These are phyloP conservation scores for Setipinna tenuifilis DNA, from an alignment of 2,797 vertebrate species.

Conservation along the genomic window DNA sequence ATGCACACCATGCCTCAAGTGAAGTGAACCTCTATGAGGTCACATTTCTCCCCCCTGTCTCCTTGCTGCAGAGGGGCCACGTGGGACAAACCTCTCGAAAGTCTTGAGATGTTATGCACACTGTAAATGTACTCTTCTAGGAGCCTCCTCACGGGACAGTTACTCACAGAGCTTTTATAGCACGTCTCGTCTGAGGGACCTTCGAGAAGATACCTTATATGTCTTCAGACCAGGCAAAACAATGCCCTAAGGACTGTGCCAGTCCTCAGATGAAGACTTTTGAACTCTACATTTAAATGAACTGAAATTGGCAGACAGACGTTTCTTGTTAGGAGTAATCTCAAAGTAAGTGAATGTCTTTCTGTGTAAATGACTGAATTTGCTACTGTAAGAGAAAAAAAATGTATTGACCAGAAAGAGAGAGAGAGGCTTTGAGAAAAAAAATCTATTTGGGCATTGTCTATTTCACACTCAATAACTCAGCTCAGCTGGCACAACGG, in stretches of 20 bases:
- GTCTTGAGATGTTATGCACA: neutral
- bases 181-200: neutral
- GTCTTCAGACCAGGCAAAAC: neutral
- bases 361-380: neutral
- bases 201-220: constrained; percentile 12
- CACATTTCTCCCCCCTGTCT: neutral
- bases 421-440: neutral
- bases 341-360: neutral
- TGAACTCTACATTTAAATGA: neutral
- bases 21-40: neutral
- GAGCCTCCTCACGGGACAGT: neutral
- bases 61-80: neutral
- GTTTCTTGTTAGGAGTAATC: neutral
- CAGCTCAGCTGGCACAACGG: constrained; percentile 44
- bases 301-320: constrained; percentile 3
- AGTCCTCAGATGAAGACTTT: too few relatives aligned
- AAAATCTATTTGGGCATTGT: constrained; percentile 34
- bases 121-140: neutral
- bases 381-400: neutral
- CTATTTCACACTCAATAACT: constrained; percentile 36
- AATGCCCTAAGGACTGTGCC: neutral
- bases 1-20: neutral
- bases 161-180: neutral
- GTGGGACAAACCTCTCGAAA: neutral
- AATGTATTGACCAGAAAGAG: constrained; percentile 11